These are phyloP conservation scores for Cisticola juncidis DNA, from an alignment of 2,113 vertebrate genomes.

Conservation along the genomic window DNA sequence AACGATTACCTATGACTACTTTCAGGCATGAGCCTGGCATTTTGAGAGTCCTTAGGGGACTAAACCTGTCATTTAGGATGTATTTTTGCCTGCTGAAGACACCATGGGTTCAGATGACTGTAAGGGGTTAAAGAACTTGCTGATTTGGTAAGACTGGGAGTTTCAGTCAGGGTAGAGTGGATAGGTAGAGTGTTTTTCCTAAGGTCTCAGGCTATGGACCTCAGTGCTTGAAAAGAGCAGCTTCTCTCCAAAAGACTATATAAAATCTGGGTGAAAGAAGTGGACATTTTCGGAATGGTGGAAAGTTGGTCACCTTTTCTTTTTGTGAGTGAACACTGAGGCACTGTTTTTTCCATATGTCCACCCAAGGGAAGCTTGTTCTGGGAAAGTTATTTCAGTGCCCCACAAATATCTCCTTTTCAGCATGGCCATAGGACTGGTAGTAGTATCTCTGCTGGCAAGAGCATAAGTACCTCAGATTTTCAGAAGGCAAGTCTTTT, in stretches of 20 bases:
- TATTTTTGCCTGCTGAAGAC: background rate
- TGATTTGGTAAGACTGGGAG: background rate
- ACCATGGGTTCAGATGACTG: background rate
- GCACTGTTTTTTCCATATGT: background rate
- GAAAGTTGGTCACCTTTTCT: background rate
- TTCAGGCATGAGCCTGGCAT: background rate
- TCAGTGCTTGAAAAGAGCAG: background rate
- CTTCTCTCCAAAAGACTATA: background rate
- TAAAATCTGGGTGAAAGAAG: background rate
- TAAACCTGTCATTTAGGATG: background rate
- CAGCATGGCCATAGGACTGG: background rate
- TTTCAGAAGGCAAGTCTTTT: background rate
- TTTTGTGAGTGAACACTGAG: background rate
- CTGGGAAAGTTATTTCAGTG: background rate
- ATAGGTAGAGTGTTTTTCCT: background rate
- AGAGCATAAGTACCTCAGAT: background rate
- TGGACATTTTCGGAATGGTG: background rate
- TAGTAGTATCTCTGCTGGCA: background rate
- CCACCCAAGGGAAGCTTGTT: background rate
- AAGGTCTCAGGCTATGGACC: rapidly evolving
- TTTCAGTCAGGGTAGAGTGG: background rate
- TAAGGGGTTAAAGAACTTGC: background rate
- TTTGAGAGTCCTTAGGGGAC: background rate
- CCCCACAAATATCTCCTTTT: background rate
- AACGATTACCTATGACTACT: background rate